phyloP scores from a whole-genome alignment of 2,113 vertebrate genomes.

The Bubo bubo region DNA sequence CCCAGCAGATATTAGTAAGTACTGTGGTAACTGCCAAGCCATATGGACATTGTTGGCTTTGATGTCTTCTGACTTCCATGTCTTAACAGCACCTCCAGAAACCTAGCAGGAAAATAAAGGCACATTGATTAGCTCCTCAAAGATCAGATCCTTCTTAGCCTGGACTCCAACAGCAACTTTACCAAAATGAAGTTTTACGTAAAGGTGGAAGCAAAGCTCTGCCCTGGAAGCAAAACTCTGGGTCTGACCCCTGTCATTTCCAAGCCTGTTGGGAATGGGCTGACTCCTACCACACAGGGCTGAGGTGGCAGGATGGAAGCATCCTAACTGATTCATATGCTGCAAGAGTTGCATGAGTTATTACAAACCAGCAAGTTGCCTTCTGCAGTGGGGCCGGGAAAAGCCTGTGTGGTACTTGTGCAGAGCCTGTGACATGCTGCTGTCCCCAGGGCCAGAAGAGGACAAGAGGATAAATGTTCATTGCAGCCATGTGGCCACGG shows the following conservation, averaged over 20 bases:
- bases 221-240: background rate
- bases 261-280: background rate
- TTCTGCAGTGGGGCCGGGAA: background rate
- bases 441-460: background rate
- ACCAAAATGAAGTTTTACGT: background rate
- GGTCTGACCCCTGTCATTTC: background rate
- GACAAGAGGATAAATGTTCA: background rate
- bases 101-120: constrained; percentile 65
- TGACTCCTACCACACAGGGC: background rate
- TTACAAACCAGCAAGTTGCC: background rate
- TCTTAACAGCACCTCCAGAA: background rate
- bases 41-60: constrained; percentile 85
- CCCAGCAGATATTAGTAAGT: constrained; percentile 85
- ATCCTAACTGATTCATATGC: background rate
- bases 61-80: constrained; percentile 81
- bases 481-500: background rate
- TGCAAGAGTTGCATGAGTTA: background rate
- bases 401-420: background rate
- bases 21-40: constrained; percentile 94
- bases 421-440: background rate
- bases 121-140: background rate
- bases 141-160: background rate
- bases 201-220: background rate
- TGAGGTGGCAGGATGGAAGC: background rate
- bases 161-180: background rate